Conservation (phyloP, 2,797 vertebrate genomes). For the Pteropus rufus region DNA sequence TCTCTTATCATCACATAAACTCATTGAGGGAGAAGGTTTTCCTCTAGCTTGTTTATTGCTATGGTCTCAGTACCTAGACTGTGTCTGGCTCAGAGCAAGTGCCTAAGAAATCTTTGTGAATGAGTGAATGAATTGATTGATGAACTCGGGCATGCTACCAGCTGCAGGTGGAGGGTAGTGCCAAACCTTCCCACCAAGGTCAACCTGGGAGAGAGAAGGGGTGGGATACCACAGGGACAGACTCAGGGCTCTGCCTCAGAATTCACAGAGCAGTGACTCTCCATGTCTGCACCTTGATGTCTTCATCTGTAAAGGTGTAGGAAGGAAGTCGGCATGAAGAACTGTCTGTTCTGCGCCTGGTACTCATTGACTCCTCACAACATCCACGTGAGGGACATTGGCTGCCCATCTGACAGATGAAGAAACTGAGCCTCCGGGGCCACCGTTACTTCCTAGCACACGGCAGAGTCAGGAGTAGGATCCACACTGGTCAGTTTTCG, state of each 20-base stretch:
- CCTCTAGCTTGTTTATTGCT: neutral
- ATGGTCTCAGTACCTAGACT: neutral
- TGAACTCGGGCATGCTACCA: neutral
- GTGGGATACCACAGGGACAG: fast-evolving
- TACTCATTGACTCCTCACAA: neutral
- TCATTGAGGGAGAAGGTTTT: neutral
- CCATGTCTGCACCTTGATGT: neutral
- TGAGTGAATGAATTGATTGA: neutral
- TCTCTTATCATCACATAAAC: neutral
- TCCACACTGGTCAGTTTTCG: neutral
- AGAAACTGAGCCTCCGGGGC: neutral
- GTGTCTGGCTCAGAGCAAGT: neutral
- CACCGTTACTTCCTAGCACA: neutral
- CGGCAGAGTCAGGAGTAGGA: neutral
- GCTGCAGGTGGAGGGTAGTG: neutral
- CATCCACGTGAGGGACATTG: neutral
- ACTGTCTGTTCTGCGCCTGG: neutral
- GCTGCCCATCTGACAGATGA: neutral
- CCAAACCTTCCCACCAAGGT: neutral
- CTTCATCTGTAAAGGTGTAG: neutral
- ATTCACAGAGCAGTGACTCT: neutral
- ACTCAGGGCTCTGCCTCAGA: neutral
- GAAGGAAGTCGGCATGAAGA: neutral
- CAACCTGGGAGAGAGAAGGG: neutral
- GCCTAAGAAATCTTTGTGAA: neutral